Evolutionary conservation across 2,888 invertebrate genomes (phyloP).

Genomic region (Pristionchus exspectatus): DNA sequence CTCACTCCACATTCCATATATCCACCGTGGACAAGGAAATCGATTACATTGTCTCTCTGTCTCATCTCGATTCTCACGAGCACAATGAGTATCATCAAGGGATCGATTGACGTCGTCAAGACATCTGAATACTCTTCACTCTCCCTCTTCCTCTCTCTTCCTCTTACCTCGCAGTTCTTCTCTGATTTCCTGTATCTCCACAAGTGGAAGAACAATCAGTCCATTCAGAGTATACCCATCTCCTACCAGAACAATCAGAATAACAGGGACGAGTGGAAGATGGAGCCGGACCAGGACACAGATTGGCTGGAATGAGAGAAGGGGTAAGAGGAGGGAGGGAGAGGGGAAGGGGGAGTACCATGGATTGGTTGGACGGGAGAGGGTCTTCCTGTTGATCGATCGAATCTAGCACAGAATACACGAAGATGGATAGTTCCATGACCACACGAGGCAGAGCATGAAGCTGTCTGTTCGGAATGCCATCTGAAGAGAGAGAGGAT

Average conservation of each 20-base stretch:
- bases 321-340: background rate
- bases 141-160: background rate
- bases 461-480: conserved; percentile 75
- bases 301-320: background rate
- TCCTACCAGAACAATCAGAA: conserved; percentile 79
- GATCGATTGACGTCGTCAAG: conserved; percentile 73
- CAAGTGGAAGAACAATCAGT: conserved; percentile 80
- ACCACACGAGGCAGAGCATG: conserved; percentile 80
- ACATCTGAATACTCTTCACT: conserved; percentile 65
- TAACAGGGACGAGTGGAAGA: conserved; percentile 76
- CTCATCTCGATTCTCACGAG: conserved; percentile 60
- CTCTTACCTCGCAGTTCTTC: conserved; percentile 72
- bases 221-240: conserved; percentile 81
- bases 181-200: conserved; percentile 79
- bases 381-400: conserved; percentile 28
- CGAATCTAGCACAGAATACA: conserved; percentile 44
- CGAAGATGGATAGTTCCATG: conserved; percentile 18
- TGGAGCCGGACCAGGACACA: conserved; percentile 29
- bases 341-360: background rate
- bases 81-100: conserved; percentile 70
- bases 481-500: conserved; percentile 75
- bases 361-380: conserved; percentile 29
- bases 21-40: conserved; percentile 77
- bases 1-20: conserved; percentile 76
- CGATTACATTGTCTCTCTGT: conserved; percentile 72